Evolutionary conservation across 1,140 invertebrate genomes (phyloP), one percentile per base, ranked within the genome.

Genomic region (Gryllus bimaculatus): DNA sequence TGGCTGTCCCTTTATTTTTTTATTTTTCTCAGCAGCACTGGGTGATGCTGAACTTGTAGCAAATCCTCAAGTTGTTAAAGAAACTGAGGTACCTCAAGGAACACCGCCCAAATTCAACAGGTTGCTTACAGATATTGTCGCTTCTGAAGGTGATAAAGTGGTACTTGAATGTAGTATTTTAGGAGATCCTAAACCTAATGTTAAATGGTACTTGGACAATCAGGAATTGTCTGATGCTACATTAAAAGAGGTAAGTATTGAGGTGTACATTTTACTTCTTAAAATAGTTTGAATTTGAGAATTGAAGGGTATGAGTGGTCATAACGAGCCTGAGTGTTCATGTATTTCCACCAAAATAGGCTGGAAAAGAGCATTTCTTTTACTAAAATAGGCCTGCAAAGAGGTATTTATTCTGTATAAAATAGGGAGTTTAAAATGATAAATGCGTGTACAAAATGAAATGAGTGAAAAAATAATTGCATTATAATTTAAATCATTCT

Each of bases 201-300:
- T 94, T 12, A 89, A 88, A 81, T 96, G 95, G 95, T 91, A 90
- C 82, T 87, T 92, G 47, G 93, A 95, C 84, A 92, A 91, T 75
- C 86, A 89, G 74, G 87, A 90, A 81, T 87, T 95, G 15, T 82
- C 84, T 0, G 83, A 86, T 75, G 86, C 84, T 26, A 86, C 89
- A 18, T 8, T n/a, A 0, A 77, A 49, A 47, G 8, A 79, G 26
- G 79, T 79, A 74, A 77, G 75, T 76, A 76, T 73, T n/a, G 3
- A n/a, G n/a, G 13, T 15, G 6, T 73, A 73, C 6, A 73, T 15
- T 73, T 73, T 1, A 73, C n/a, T 73, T 73, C n/a, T 73, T 73
- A 73, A 15, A 73, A 73, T n/a, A 15, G 6, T n/a, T 8, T 39
- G 5, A 1, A 39, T 39, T 39, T 39, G 1, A 39, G 26, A 39